Evolutionary conservation across 2,797 vertebrate genomes (phyloP).

Genomic region (Neomorphus geoffroyi): DNA sequence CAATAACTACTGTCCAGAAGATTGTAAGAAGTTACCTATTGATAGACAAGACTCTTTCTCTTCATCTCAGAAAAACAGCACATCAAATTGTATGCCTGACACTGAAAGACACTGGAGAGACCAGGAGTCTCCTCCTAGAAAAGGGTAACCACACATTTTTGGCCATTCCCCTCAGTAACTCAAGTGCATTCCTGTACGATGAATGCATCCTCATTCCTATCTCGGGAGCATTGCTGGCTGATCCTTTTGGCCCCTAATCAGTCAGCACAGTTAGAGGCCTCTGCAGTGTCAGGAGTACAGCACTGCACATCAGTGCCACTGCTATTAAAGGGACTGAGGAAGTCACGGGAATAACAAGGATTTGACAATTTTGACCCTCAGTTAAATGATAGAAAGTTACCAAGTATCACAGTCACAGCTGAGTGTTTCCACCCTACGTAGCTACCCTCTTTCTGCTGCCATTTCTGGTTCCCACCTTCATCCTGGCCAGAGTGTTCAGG

Average conservation of each 20-base stretch:
- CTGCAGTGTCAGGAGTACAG: not conserved
- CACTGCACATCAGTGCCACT: not conserved
- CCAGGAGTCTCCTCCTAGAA: not conserved
- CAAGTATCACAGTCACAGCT: not conserved
- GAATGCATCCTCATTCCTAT: not conserved
- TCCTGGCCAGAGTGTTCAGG: not conserved
- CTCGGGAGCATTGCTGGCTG: not conserved
- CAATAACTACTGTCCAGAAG: not conserved
- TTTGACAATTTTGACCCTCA: not conserved
- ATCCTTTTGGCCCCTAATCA: not conserved
- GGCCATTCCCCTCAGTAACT: not conserved
- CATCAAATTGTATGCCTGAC: not conserved
- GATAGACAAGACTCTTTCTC: not conserved
- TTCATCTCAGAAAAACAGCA: not conserved
- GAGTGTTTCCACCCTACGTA: not conserved
- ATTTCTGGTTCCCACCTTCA: not conserved
- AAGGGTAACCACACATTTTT: not conserved
- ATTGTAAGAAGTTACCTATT: not conserved
- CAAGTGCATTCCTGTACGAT: not conserved
- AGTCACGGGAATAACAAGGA: not conserved
- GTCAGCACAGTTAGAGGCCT: not conserved
- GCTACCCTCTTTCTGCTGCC: not conserved
- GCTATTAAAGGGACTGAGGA: not conserved
- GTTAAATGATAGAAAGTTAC: not conserved
- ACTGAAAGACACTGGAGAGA: not conserved